Percentiles rank a stretch among this genome's conserved stretches.
Conservation (phyloP, 2,888 invertebrate species). For the Polydrusus cervinus region DNA sequence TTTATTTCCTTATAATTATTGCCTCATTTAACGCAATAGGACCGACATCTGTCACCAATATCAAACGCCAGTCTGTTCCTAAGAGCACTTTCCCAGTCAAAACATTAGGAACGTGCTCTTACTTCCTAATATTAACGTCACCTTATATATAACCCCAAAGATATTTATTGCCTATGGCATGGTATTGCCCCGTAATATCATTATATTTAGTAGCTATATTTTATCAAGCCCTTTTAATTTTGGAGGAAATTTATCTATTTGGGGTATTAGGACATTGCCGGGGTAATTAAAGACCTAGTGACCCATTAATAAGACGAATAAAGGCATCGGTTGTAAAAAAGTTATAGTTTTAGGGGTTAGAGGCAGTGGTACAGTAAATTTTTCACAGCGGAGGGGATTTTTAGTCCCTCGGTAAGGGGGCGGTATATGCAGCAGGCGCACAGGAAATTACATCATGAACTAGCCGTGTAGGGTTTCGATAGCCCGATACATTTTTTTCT, state of each 20-base stretch:
- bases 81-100: constrained; percentile 44
- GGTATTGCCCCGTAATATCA: constrained; percentile 29
- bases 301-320: not conserved
- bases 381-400: no score
- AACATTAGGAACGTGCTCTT: constrained; percentile 41
- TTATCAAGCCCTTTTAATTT: constrained; percentile 33
- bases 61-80: constrained; percentile 16
- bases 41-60: constrained; percentile 42
- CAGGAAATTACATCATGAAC: no score
- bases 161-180: constrained; percentile 45
- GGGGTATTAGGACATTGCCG: constrained; percentile 15
- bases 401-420: no score
- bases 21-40: constrained; percentile 21
- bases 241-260: constrained; percentile 30
- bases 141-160: constrained; percentile 40
- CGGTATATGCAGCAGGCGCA: no score
- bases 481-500: no score
- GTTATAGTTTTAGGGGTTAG: no score
- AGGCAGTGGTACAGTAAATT: no score
- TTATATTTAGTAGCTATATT: constrained; percentile 28
- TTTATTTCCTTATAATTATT: constrained; percentile 25
- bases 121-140: constrained; percentile 46
- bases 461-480: no score
- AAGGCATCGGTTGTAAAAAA: not conserved
- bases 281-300: constrained; percentile 23